Conservation (phyloP, 2,113 vertebrate genomes). For the Benitochromis conjunctus region DNA sequence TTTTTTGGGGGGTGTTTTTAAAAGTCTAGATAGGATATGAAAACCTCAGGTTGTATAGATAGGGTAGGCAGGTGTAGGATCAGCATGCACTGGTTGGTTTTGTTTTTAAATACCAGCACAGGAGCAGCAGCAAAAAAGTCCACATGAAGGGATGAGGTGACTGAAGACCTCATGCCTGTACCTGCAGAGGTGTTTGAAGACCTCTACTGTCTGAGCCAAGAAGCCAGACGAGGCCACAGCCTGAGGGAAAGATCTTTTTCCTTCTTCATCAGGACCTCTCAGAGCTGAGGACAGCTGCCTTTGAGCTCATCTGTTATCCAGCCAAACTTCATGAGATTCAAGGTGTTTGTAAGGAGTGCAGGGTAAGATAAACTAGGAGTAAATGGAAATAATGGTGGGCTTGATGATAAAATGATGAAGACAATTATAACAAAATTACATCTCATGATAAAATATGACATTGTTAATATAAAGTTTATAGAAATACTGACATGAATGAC, state of each 20-base stretch:
- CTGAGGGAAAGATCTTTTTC: background rate
- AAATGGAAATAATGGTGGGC: background rate
- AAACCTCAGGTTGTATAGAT: background rate
- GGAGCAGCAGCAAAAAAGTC: background rate
- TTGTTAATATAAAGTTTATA: no score
- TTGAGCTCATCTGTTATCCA: background rate
- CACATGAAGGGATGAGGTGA: background rate
- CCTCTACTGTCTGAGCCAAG: background rate
- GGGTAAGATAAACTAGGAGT: rapidly evolving
- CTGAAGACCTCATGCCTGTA: background rate
- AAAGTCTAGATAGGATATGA: background rate
- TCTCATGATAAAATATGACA: no score
- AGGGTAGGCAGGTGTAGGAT: background rate
- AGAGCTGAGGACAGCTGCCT: background rate
- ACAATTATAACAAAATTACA: no score
- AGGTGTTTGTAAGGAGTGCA: background rate
- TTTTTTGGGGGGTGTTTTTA: no score
- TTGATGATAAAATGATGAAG: background rate
- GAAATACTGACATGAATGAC: no score
- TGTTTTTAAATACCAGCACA: background rate
- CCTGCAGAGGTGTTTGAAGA: background rate
- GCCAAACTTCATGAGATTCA: background rate
- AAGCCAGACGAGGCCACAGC: background rate
- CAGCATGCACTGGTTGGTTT: background rate
- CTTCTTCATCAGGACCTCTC: background rate